A percentile compares a stretch with the other conserved stretches of the same genome.
Conservation (phyloP, 2,797 vertebrate genomes). For the Oreonectes daqikongensis region DNA sequence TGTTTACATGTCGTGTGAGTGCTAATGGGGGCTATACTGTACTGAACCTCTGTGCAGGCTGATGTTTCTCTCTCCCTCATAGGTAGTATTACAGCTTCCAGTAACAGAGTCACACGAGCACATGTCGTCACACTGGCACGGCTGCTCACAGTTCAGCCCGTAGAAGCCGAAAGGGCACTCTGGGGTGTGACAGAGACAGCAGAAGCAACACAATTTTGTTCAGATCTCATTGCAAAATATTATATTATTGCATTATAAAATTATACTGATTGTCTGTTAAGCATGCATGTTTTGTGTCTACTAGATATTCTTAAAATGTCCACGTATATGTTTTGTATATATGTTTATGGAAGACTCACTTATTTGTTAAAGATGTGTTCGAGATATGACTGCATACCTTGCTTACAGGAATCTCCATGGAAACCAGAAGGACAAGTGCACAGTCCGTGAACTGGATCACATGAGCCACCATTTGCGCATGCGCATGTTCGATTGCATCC, state of each 20-base stretch:
- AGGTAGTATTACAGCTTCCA: slow-evolving; percentile 81
- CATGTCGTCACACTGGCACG: slow-evolving; percentile 77
- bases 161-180: slow-evolving; percentile 85
- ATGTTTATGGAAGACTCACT: too few species aligned
- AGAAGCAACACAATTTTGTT: not conserved
- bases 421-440: slow-evolving; percentile 83
- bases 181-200: slow-evolving; percentile 57
- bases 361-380: not conserved
- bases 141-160: slow-evolving; percentile 74
- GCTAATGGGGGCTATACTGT: slow-evolving; percentile 27
- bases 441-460: slow-evolving; percentile 77
- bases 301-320: too few species aligned
- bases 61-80: slow-evolving; percentile 53
- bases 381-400: slow-evolving; percentile 69
- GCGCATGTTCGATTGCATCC: slow-evolving; percentile 78
- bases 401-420: slow-evolving; percentile 76
- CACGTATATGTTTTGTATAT: too few species aligned
- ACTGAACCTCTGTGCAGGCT: slow-evolving; percentile 77
- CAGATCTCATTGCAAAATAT: too few species aligned
- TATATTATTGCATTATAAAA: too few species aligned
- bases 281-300: too few species aligned
- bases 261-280: too few species aligned
- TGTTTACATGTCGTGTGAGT: slow-evolving; percentile 20
- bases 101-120: slow-evolving; percentile 84
- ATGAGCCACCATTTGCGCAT: slow-evolving; percentile 80